Base-by-base conservation (phyloP, 2,888 invertebrate species). In the Polydrusus cervinus region DNA sequence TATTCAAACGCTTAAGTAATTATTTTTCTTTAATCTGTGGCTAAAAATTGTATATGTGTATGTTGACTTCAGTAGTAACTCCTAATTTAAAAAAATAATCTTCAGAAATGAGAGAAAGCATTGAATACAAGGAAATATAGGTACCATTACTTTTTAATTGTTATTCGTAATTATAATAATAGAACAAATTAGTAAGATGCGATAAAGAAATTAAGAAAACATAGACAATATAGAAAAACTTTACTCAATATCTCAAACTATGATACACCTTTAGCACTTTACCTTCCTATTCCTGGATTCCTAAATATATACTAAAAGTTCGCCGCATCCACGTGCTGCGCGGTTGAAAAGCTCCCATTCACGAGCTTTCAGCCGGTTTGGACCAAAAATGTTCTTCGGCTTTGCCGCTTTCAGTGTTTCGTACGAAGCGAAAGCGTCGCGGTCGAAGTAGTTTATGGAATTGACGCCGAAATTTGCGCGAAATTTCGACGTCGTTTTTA, bases 281-380 rank as follows among this genome's bases (percentile, higher is more conserved):
- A 53, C n/a, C 25, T 53, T 64, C 49, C 16, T n/a, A 47, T 49
- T 47, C 49, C 38, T 11, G 16, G 8, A 38, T 38, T 64, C 34
- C 64, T 47, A 30, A 64, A 64, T 49, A 49, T 10, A 16, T 45
- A 16, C 62, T 43, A 45, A 62, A 62, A 61, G 40, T 20, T 20
- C 11, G 25, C 5, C 25, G 5, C 45, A 9, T 25, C 20, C 66
- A 67, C 66, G 53, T 67, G 66, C 40, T 67, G 66, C 66, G 66
- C 53, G n/a, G 9, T 38, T n/a, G 1, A n/a, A 38, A 66, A 64
- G 14, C 45, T 64, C 30, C 13, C 65, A 13, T 25, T 53, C 43
- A 14, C 53, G 18, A 51, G 53, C 40, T 66, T 62, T 66, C 51
- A 30, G 66, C 40, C 66, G 66, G 38, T 55, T 67, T 67, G 49